A percentile compares a stretch with the other conserved stretches of the same genome.
Evolutionary conservation across 2,888 invertebrate species (phyloP).

Genomic region (Philaethria dido): DNA sequence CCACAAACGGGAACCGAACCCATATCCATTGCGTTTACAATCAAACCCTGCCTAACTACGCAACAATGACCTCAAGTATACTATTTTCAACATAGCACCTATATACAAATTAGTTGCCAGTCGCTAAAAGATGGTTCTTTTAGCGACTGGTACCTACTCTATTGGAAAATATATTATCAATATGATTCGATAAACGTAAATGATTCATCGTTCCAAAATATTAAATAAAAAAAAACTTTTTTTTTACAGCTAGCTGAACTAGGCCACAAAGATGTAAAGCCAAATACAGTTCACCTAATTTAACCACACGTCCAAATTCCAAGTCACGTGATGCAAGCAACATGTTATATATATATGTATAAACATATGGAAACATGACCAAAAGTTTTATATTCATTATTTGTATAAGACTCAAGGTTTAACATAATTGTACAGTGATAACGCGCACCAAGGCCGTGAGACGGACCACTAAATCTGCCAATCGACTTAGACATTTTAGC

Average conservation of each 20-base stretch:
- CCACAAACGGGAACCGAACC: too few species aligned
- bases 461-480: conserved; percentile 4
- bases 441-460: conserved; percentile 8
- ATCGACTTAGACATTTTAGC: background rate
- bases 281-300: conserved; percentile 6
- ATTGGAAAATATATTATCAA: background rate
- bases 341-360: background rate
- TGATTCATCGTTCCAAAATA: background rate
- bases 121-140: background rate
- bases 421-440: conserved; percentile 18
- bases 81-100: background rate
- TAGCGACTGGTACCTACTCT: too few species aligned
- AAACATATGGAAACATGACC: conserved; percentile 3
- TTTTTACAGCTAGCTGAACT: background rate
- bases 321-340: background rate
- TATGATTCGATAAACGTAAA: background rate
- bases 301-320: background rate
- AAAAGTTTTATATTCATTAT: conserved; percentile 11
- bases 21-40: too few species aligned
- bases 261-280: background rate
- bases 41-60: background rate
- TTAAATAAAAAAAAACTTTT: background rate
- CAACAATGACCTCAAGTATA: background rate
- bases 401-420: conserved; percentile 14
- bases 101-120: background rate